These are phyloP conservation scores for Platysternon megacephalum DNA, from an alignment of 2,113 vertebrate species.

Conservation along the genomic window DNA sequence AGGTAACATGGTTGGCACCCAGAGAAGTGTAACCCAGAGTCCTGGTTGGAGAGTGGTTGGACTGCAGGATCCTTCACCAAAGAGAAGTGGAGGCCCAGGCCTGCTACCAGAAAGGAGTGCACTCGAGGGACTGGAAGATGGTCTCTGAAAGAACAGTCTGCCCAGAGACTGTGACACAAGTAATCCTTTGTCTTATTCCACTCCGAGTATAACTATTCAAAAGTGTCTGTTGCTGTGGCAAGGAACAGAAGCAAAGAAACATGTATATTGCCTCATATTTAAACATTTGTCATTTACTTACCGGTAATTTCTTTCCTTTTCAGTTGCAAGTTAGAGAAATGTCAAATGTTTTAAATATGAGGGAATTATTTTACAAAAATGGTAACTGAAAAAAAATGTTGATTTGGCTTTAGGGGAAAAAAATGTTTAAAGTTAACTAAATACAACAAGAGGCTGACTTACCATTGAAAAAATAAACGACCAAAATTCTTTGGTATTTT, in stretches of 20 bases:
- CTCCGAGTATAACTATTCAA: neutral
- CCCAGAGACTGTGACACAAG: neutral
- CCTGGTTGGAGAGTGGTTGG: neutral
- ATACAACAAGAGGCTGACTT: constrained; percentile 60
- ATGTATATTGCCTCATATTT: neutral
- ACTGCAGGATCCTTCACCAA: neutral
- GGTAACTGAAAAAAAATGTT: neutral
- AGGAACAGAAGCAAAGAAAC: neutral
- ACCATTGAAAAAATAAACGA: constrained; percentile 96
- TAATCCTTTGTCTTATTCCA: neutral
- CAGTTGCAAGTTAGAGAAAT: fast-evolving
- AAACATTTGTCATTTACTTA: neutral
- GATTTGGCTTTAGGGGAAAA: neutral
- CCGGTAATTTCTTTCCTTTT: neutral
- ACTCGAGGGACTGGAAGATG: neutral
- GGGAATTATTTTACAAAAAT: neutral
- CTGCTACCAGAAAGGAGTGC: neutral
- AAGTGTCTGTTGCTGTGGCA: neutral
- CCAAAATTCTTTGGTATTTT: constrained; percentile 95
- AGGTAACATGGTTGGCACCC: neutral
- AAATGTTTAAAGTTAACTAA: neutral
- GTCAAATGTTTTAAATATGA: neutral
- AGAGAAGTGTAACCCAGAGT: neutral
- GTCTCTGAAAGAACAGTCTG: neutral
- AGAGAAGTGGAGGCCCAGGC: neutral